Conservation (phyloP, 2,888 invertebrate species). For the Pseudococcus viburni region DNA sequence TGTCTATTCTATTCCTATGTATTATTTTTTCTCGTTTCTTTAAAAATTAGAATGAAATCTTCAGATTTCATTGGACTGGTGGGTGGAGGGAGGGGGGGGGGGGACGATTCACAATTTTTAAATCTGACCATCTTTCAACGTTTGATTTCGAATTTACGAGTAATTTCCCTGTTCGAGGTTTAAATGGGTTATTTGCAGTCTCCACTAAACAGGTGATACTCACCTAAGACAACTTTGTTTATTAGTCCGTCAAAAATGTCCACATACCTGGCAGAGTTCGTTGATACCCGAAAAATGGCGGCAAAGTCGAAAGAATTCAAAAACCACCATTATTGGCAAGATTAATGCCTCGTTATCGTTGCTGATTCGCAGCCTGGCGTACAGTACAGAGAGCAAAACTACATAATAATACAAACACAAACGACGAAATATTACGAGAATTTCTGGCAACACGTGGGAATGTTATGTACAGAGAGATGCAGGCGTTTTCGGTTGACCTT, state of each 20-base stretch:
- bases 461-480: constrained; percentile 51
- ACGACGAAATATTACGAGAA: constrained; percentile 55
- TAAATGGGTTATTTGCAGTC: not conserved
- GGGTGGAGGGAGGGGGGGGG: too few species aligned
- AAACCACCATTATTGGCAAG: not conserved
- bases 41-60: too few species aligned
- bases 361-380: not conserved
- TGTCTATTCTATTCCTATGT: too few species aligned
- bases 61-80: too few species aligned
- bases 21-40: too few species aligned
- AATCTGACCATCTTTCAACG: not conserved
- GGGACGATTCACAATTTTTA: not conserved
- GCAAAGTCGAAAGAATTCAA: not conserved
- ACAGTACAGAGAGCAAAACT: too few species aligned
- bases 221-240: not conserved
- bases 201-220: too few species aligned
- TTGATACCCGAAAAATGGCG: not conserved
- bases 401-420: not conserved
- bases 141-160: too few species aligned
- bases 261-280: not conserved
- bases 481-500: constrained; percentile 56
- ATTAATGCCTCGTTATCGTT: constrained; percentile 32
- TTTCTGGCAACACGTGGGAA: constrained; percentile 60
- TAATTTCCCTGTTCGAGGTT: not conserved
- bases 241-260: not conserved